Percentiles rank a stretch among this genome's conserved stretches.
Conservation (phyloP, 2,888 invertebrate species). For the Scelioninae gen. 1 region DNA sequence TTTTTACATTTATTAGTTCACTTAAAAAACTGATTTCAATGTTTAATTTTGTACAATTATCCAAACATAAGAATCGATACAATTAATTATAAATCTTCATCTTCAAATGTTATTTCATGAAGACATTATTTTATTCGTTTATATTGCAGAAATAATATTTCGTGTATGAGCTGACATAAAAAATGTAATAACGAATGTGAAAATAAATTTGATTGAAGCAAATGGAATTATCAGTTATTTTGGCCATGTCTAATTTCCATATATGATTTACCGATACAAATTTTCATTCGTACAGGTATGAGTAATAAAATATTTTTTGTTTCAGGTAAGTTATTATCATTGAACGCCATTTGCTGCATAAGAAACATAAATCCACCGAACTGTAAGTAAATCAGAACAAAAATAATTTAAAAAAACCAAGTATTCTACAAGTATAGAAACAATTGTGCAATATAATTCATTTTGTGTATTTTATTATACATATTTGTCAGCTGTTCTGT, state of each 20-base stretch:
- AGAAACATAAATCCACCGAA: constrained; percentile 38
- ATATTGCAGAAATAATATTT: too few species aligned
- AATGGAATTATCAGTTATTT: constrained; percentile 20
- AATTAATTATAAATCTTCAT: not conserved
- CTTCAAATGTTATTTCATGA: not conserved
- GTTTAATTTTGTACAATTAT: not conserved
- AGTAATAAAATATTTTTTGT: constrained; percentile 34
- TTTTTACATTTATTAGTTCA: not conserved
- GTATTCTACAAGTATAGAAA: constrained; percentile 6
- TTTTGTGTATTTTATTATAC: not conserved
- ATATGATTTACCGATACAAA: constrained; percentile 33
- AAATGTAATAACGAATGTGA: not conserved
- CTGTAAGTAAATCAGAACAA: constrained; percentile 36
- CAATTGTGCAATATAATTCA: constrained; percentile 27
- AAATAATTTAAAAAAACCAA: constrained; percentile 19
- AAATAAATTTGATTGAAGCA: constrained; percentile 17
- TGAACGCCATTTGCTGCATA: constrained; percentile 21
- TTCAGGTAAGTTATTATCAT: constrained; percentile 57
- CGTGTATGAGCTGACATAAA: not conserved
- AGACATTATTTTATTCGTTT: not conserved
- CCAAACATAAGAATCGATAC: not conserved
- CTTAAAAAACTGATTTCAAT: not conserved
- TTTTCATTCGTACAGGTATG: constrained; percentile 12
- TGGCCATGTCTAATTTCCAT: constrained; percentile 29
- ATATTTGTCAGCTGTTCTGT: constrained; percentile 1